Conservation (phyloP, 2,888 invertebrate genomes). For the Netelia fuscicornis region DNA sequence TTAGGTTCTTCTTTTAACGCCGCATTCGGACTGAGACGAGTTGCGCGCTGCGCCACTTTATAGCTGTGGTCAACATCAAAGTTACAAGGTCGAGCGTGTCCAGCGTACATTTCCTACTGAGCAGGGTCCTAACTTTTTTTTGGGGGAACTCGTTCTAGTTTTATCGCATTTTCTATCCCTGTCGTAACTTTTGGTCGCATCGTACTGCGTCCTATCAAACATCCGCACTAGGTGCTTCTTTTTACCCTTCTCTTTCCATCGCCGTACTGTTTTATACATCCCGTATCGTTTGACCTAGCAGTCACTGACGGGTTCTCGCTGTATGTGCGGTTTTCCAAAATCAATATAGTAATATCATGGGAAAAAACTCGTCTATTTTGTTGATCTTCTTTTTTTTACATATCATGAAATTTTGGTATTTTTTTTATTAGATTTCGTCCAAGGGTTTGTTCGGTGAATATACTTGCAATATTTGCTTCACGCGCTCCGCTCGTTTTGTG, state of each 20-base stretch:
- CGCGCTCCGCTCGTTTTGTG: background rate
- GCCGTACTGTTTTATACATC: too few species aligned
- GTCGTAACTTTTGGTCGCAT: constrained; percentile 15
- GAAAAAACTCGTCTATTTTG: background rate
- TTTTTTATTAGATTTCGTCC: background rate
- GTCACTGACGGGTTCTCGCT: too few species aligned
- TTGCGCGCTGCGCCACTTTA: too few species aligned
- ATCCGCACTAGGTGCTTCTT: background rate
- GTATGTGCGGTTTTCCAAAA: too few species aligned
- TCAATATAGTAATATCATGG: background rate
- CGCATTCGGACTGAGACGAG: too few species aligned
- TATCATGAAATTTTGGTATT: background rate
- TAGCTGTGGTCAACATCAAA: too few species aligned
- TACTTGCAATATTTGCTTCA: background rate
- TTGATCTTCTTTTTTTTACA: background rate
- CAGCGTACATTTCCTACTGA: too few species aligned
- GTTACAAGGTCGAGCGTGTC: too few species aligned
- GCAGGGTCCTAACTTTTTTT: background rate
- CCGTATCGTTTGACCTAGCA: too few species aligned
- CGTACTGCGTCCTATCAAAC: background rate
- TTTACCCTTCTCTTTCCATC: too few species aligned
- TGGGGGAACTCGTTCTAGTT: background rate
- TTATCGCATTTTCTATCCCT: constrained; percentile 15
- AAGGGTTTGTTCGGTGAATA: background rate
- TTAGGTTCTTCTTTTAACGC: too few species aligned